phyloP scores from a whole-genome alignment of 2,113 vertebrate species.

The Sigmodon hispidus region DNA sequence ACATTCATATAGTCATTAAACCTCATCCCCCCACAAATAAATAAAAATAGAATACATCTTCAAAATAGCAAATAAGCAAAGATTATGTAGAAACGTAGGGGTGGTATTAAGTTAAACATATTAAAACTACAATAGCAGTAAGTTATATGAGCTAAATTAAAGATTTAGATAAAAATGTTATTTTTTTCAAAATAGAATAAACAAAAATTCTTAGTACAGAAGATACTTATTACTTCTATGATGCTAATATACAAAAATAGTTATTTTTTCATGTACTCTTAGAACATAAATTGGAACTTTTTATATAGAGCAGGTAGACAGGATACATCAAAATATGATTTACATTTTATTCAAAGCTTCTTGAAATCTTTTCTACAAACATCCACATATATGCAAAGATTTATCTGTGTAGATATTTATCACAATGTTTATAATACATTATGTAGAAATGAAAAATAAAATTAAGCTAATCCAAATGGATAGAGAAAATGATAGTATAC shows the following conservation, averaged over 20 bases:
- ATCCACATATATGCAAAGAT: neutral
- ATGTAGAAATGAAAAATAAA: neutral
- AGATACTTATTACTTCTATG: neutral
- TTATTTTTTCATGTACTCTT: neutral
- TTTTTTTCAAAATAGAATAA: neutral
- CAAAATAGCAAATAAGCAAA: neutral
- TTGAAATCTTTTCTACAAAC: neutral
- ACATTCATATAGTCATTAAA: neutral
- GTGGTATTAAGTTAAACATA: neutral
- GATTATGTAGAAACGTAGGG: neutral
- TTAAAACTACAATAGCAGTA: neutral
- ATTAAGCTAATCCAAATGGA: neutral
- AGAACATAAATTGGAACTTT: neutral
- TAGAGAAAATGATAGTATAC: neutral
- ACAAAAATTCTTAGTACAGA: neutral
- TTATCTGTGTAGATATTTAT: neutral
- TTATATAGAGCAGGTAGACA: neutral
- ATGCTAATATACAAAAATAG: neutral
- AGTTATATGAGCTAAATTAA: neutral
- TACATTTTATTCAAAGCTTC: neutral
- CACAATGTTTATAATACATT: neutral
- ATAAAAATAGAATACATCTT: neutral
- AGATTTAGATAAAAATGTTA: neutral
- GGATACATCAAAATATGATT: slow-evolving; percentile 17
- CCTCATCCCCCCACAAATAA: no score